Evolutionary conservation across 2,113 vertebrate species (phyloP), one percentile per base, ranked within the genome.

Genomic region (Psittacula cyanocephala): DNA sequence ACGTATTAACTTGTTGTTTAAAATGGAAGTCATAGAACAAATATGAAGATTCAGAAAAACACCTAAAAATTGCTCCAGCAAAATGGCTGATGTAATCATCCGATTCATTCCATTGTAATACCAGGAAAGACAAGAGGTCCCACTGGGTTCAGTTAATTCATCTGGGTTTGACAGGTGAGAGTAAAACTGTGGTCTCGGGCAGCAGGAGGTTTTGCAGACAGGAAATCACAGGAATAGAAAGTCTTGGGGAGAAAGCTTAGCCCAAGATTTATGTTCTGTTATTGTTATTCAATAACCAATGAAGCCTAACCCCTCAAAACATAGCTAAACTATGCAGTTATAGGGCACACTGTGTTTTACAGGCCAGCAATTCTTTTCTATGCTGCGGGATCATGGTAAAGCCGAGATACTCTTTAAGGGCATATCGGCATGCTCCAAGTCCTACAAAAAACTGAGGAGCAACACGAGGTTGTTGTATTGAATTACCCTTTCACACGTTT

Each of bases 371-470:
- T 4, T 3, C n/a, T 79, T 28, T 69, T 59, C 27, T 49, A 1
- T n/a, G 46, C 4, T n/a, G 23, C 29, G 25, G 43, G 31, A 37
- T 57, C 27, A 67, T 17, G 46, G 46, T 64, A 74, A 83, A 92
- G 49, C 37, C 93, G 44, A 69, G 8, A 35, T 47, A 44, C 10
- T 13, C 1, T 43, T 9, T n/a, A 28, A 64, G 28, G 25, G 59
- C 4, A 1, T 18, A 50, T 1, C 2, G 3, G 11, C 1, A 1
- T 75, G 11, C 22, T 68, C 37, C 69, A 43, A 1, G 33, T 60
- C 47, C 65, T 63, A 46, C 18, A 74, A 94, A 89, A 92, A 89
- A 31, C 9, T 8, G 19, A 77, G 50, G 17, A 75, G 55, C 17
- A 50, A 31, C 31, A 53, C 14, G 37, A 70, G 46, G 7, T 59